These are phyloP conservation scores for Sphinx pinastri DNA, from an alignment of 2,888 invertebrate genomes.

Conservation along the genomic window DNA sequence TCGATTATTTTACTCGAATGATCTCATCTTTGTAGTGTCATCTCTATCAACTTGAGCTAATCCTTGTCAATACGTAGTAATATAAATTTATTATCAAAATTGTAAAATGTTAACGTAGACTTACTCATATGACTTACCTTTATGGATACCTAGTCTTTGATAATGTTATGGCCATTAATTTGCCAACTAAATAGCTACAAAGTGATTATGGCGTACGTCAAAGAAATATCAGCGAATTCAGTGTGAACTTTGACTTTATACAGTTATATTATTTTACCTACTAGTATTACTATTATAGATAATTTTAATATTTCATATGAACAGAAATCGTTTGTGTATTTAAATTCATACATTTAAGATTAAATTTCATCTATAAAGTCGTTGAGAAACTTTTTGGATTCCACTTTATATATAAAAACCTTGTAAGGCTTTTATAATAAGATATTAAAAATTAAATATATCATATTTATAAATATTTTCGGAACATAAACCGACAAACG, in stretches of 20 bases:
- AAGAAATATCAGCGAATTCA: slow-evolving; percentile 29
- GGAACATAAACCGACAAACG: no score
- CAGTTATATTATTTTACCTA: slow-evolving; percentile 27
- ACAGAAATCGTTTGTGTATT: background rate
- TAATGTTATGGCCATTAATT: background rate
- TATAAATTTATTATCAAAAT: background rate
- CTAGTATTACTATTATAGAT: slow-evolving; percentile 35
- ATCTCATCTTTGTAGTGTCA: background rate
- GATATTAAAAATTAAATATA: background rate
- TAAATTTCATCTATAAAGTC: background rate
- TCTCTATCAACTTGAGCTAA: background rate
- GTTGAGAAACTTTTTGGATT: background rate
- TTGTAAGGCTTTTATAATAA: no score
- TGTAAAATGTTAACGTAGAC: background rate
- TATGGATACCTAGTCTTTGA: background rate
- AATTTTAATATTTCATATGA: slow-evolving; percentile 35
- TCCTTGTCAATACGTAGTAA: background rate
- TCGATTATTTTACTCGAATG: background rate
- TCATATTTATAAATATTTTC: background rate
- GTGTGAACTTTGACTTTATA: slow-evolving; percentile 37
- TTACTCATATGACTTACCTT: background rate
- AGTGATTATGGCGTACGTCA: slow-evolving; percentile 26
- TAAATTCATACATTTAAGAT: background rate
- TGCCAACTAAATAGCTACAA: slow-evolving; percentile 13
- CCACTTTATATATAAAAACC: no score